These are phyloP conservation scores for Dromas ardeola DNA, from an alignment of 2,113 vertebrate genomes.

Conservation along the genomic window DNA sequence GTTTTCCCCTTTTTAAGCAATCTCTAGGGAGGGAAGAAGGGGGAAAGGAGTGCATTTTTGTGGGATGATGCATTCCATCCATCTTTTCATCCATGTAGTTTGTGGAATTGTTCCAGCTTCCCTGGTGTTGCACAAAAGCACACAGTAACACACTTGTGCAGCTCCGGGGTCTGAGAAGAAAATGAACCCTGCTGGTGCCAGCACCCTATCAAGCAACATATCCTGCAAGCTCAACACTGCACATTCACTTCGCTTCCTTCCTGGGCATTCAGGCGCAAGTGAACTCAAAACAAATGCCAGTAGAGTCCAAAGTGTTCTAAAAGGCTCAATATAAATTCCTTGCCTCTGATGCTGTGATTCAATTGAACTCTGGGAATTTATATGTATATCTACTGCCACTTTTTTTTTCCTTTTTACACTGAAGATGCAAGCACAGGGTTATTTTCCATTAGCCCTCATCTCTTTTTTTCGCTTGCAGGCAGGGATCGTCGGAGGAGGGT, in stretches of 20 bases:
- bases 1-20: not conserved
- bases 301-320: not conserved
- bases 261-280: constrained; percentile 25
- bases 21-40: not conserved
- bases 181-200: constrained; percentile 50
- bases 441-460: not conserved
- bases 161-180: constrained; percentile 39
- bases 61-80: constrained; percentile 35
- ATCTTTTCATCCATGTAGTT: constrained; percentile 55
- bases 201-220: constrained; percentile 40
- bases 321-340: constrained; percentile 46
- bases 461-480: not conserved
- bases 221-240: constrained; percentile 41
- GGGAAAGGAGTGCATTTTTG: constrained; percentile 33
- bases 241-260: constrained; percentile 64
- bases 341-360: constrained; percentile 9
- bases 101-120: constrained; percentile 59
- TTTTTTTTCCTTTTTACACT: not conserved
- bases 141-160: constrained; percentile 57
- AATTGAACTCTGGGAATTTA: constrained; percentile 6
- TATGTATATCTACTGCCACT: not conserved
- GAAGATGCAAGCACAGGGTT: not conserved
- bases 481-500: not conserved
- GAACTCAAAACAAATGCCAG: constrained; percentile 52
- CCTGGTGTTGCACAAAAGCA: constrained; percentile 42